Percentiles rank a stretch among this genome's conserved stretches.
Evolutionary conservation across 2,797 vertebrate genomes (phyloP).

Genomic region (Protonibea diacanthus): DNA sequence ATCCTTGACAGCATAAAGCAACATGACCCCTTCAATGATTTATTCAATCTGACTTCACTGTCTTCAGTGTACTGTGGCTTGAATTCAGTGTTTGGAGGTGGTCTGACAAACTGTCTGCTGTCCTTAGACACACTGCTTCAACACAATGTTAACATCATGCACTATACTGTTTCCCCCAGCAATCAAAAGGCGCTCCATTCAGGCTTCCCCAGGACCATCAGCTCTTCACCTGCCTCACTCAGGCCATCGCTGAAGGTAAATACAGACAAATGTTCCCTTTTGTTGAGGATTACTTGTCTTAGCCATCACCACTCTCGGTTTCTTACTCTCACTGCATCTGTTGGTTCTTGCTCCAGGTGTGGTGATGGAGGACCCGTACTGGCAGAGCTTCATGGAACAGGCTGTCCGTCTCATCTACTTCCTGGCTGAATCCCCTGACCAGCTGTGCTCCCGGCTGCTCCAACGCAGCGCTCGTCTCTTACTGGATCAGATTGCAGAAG

Average conservation of each 20-base stretch:
- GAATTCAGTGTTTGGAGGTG: too few species aligned
- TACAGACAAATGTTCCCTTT: neutral
- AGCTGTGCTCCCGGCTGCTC: slow-evolving; percentile 90
- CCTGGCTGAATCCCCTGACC: slow-evolving; percentile 93
- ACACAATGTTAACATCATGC: neutral
- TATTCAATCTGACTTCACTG: too few species aligned
- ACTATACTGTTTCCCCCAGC: slow-evolving; percentile 68
- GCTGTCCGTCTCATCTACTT: slow-evolving; percentile 92
- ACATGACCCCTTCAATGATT: too few species aligned
- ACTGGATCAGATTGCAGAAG: slow-evolving; percentile 85
- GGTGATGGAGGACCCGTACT: slow-evolving; percentile 85
- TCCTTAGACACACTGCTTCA: neutral
- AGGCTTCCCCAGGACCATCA: slow-evolving; percentile 90
- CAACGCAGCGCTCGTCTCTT: slow-evolving; percentile 88
- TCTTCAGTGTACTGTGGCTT: too few species aligned
- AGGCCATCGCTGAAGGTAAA: slow-evolving; percentile 85
- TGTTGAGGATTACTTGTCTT: neutral
- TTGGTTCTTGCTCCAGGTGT: slow-evolving; percentile 71
- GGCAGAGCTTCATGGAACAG: slow-evolving; percentile 95
- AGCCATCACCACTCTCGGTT: neutral
- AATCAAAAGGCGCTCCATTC: slow-evolving; percentile 87
- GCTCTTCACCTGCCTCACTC: slow-evolving; percentile 89
- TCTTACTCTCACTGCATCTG: neutral
- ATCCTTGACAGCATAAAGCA: too few species aligned
- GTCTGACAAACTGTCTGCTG: too few species aligned